phyloP scores from a whole-genome alignment of 2,113 vertebrate genomes.

The Tetrax tetrax region DNA sequence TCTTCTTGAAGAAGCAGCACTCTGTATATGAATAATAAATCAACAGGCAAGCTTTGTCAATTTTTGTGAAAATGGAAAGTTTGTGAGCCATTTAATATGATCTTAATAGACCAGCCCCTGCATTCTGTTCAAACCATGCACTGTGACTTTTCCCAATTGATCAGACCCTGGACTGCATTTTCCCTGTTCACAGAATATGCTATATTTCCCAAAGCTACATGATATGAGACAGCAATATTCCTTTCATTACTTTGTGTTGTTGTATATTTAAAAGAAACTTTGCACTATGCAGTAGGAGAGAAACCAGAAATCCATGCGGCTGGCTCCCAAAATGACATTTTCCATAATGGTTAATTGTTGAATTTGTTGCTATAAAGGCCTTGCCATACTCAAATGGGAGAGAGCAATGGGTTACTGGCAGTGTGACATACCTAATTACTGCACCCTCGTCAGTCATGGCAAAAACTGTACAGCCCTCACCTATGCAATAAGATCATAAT shows the following conservation, averaged over 20 bases:
- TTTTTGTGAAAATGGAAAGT: constrained; percentile 59
- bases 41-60: constrained; percentile 38
- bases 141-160: background rate
- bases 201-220: background rate
- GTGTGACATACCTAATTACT: background rate
- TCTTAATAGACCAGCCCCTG: constrained; percentile 45
- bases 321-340: background rate
- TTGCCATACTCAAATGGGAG: background rate
- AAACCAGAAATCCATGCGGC: background rate
- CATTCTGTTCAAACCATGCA: background rate
- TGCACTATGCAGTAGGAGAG: background rate
- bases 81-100: constrained; percentile 67
- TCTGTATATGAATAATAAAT: constrained; percentile 62
- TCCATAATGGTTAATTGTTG: background rate
- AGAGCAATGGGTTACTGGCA: background rate
- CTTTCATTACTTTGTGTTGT: background rate
- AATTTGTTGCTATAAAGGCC: background rate
- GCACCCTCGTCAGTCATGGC: background rate
- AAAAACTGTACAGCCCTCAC: background rate
- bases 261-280: background rate
- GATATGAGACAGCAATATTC: background rate
- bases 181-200: background rate
- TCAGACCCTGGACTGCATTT: background rate
- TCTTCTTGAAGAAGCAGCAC: constrained; percentile 44
- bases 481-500: background rate